Percentiles rank a stretch among this genome's conserved stretches.
Evolutionary conservation across 1,140 invertebrate species (phyloP).

Genomic region (Pararge aegeria): DNA sequence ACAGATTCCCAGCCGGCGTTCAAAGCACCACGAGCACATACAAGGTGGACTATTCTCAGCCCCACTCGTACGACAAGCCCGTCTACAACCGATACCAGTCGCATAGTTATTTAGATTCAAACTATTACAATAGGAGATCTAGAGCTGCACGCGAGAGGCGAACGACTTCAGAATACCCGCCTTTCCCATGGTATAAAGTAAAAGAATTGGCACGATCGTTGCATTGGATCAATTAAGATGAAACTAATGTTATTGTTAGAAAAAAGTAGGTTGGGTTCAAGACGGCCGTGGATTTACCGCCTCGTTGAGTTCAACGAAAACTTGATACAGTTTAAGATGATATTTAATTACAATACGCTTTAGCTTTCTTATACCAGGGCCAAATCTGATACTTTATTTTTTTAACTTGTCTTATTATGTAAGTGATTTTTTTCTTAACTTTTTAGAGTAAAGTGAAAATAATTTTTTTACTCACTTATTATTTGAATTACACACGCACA

Average conservation of each 20-base stretch:
- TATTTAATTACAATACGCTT: slow-evolving; percentile 48
- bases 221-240: slow-evolving; percentile 78
- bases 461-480: too few relatives aligned
- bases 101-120: slow-evolving; percentile 61
- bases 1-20: slow-evolving; percentile 52
- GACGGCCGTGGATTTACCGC: slow-evolving; percentile 42
- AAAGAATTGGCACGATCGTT: slow-evolving; percentile 82
- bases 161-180: slow-evolving; percentile 70
- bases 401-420: too few relatives aligned
- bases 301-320: slow-evolving; percentile 71
- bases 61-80: slow-evolving; percentile 62
- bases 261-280: slow-evolving; percentile 73
- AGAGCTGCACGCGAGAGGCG: slow-evolving; percentile 74
- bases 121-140: slow-evolving; percentile 72
- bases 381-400: too few relatives aligned
- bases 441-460: too few relatives aligned
- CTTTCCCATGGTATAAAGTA: slow-evolving; percentile 88
- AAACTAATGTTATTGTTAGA: slow-evolving; percentile 44
- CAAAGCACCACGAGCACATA: slow-evolving; percentile 74
- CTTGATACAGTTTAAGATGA: slow-evolving; percentile 33
- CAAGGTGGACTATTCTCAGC: slow-evolving; percentile 77
- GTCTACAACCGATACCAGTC: slow-evolving; percentile 68
- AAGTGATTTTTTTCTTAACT: too few relatives aligned
- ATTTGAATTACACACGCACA: too few relatives aligned
- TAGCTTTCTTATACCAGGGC: slow-evolving; percentile 44